Evolutionary conservation across 2,113 vertebrate species (phyloP), one percentile per base, ranked within the genome.

Genomic region (Actenoides lindsayi): DNA sequence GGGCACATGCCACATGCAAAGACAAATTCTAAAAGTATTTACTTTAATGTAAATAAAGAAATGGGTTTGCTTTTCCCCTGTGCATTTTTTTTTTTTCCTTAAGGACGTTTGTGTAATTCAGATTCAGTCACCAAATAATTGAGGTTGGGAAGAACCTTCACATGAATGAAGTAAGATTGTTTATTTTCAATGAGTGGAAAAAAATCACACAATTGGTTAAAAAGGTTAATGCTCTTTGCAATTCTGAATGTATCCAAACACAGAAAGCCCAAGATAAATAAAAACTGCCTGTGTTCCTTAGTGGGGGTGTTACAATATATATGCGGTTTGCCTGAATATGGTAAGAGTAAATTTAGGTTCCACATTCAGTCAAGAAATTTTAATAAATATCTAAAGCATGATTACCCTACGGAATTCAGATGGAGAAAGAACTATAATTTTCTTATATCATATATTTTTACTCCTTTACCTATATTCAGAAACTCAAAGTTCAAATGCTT

Each of bases 271-370:
- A 17, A 51, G 57, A 46, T 44, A 46, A 63, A 67, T 53, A 51
- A 48, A 48, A 73, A 10, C 6, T 60, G 3, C 6, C 25, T 85
- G 16, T 54, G 11, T 7, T 64, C 42, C 27, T 91, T 42, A 57
- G 19, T 68, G 12, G 5, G 3, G 0, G 0, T 54, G 4, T 16
- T 63, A 15, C 17, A 63, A 7, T 27, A 27, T n/a, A 3, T 33
- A 31, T 41, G 6, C 8, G 51, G 20, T 88, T 85, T 82, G 62
- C 42, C n/a, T 71, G 37, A 31, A 18, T 41, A 37, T 0, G 6
- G 18, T 10, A 68, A 41, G 12, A 54, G 3, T 63, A 64, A 71
- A 51, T 75, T 82, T 76, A 42, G 9, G 10, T 59, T 19, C 10
- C 7, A 13, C 15, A n/a, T 63, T 5, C 9, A 76, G 4, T 30